phyloP scores from a whole-genome alignment of 23 tunicate genomes.

The Halocynthia roretzi region DNA sequence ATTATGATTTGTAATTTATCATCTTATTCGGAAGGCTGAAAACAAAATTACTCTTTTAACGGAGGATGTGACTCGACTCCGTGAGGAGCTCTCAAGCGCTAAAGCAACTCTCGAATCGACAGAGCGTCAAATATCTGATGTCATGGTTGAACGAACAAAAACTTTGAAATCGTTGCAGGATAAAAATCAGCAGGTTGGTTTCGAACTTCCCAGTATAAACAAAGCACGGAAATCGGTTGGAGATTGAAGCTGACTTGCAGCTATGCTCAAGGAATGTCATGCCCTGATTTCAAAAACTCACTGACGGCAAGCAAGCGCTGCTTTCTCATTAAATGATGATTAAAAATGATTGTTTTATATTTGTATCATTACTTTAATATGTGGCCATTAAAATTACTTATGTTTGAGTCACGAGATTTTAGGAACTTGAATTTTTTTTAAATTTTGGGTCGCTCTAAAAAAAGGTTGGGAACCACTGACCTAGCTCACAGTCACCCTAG shows the following conservation, averaged over 20 bases:
- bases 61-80: conserved; percentile 30
- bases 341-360: no score
- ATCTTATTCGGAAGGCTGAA: conserved; percentile 37
- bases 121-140: conserved; percentile 67
- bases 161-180: conserved; percentile 61
- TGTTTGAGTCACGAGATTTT: no score
- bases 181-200: conserved; percentile 58
- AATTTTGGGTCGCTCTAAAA: no score
- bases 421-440: no score
- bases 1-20: neutral
- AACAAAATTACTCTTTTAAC: conserved; percentile 20
- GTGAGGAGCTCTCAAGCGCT: conserved; percentile 59
- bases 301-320: no score
- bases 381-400: no score
- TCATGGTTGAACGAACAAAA: conserved; percentile 41
- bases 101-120: conserved; percentile 51
- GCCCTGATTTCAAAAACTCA: no score
- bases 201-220: neutral
- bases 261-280: no score
- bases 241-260: no score
- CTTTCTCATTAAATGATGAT: no score
- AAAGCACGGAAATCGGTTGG: neutral
- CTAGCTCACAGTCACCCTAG: neutral
- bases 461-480: neutral
- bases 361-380: no score